Base-by-base conservation (phyloP, 2,888 invertebrate species). In the Tetrapedia diversipes region DNA sequence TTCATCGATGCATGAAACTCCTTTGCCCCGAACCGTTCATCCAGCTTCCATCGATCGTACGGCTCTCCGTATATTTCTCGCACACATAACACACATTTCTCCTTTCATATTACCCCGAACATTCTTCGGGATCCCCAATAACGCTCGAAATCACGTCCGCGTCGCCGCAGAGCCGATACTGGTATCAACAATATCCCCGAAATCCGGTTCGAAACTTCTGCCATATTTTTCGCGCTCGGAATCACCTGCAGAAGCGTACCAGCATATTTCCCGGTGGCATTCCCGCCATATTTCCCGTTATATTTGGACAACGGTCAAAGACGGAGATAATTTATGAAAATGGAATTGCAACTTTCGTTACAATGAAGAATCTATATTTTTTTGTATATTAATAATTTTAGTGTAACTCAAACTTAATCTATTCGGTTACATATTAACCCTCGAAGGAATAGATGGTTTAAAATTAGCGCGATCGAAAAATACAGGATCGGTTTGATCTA, bases 1-100 rank as follows among this genome's bases (percentile, higher is more conserved):
- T 57, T n/a, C 57, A 39, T n/a, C 39, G 57, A 39, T 57, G 39
- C 57, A 27, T 57, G 57, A 39, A 57, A 57, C 39, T 37, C 56
- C 19, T 4, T 14, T 16, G 37, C 29, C 10, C 22, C 60, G 32
- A 60, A 34, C 60, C 45, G 47, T 47, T 32, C 29, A 60, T 60
- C 29, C 39, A 60, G 41, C 34, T 7, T 39, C 22, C 19, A 67
- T 27, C 49, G 43, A 49, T 49, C 16, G 7, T 22, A 22, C 47
- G 37, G 14, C 37, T 61, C n/a, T 16, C 27, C 19, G 3, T 29
- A 39, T 22, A 59, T 34, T 19, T 45, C 34, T 22, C 24, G 1
- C 29, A 10, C 19, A 2, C 19, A 19, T n/a, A 19, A 57, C 19
- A 11, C 24, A 11, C 47, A 29, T 39, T 49, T 47, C 32, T 49